Evolutionary conservation across 1,140 invertebrate genomes (phyloP).

Genomic region (Procambarus virginalis): DNA sequence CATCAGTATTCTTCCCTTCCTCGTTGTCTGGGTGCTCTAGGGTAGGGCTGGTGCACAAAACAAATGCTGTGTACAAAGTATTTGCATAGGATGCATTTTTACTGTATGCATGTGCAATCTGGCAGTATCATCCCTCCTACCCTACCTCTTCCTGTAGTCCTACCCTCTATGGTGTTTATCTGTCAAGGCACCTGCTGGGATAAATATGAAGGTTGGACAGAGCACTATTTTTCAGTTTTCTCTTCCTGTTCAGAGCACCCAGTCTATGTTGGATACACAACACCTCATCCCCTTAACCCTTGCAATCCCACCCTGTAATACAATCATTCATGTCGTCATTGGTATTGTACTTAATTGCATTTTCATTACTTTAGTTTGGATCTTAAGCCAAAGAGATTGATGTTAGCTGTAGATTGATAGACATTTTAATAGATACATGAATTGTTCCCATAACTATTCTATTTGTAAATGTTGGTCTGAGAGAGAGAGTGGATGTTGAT

Average conservation of each 20-base stretch:
- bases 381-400: slow-evolving; percentile 69
- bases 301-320: slow-evolving; percentile 61
- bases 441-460: slow-evolving; percentile 69
- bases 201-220: slow-evolving; percentile 33
- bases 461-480: slow-evolving; percentile 67
- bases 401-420: slow-evolving; percentile 68
- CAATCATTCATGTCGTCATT: slow-evolving; percentile 67
- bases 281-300: slow-evolving; percentile 47
- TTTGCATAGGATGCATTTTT: slow-evolving; percentile 61
- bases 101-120: slow-evolving; percentile 60
- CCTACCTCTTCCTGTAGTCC: slow-evolving; percentile 30
- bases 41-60: slow-evolving; percentile 67
- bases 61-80: slow-evolving; percentile 67
- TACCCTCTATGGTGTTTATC: slow-evolving; percentile 33
- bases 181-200: slow-evolving; percentile 29
- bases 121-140: slow-evolving; percentile 43
- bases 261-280: slow-evolving; percentile 60
- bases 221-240: slow-evolving; percentile 51
- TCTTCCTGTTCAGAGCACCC: slow-evolving; percentile 61
- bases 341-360: slow-evolving; percentile 68
- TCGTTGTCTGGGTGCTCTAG: slow-evolving; percentile 65
- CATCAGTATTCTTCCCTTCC: slow-evolving; percentile 64
- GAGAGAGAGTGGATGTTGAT: slow-evolving; percentile 61
- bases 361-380: slow-evolving; percentile 68
- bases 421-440: slow-evolving; percentile 67